Percentiles rank a stretch among this genome's conserved stretches.
These are phyloP conservation scores for Miniopterus natalensis DNA, from an alignment of 2,113 vertebrate genomes.

Conservation along the genomic window DNA sequence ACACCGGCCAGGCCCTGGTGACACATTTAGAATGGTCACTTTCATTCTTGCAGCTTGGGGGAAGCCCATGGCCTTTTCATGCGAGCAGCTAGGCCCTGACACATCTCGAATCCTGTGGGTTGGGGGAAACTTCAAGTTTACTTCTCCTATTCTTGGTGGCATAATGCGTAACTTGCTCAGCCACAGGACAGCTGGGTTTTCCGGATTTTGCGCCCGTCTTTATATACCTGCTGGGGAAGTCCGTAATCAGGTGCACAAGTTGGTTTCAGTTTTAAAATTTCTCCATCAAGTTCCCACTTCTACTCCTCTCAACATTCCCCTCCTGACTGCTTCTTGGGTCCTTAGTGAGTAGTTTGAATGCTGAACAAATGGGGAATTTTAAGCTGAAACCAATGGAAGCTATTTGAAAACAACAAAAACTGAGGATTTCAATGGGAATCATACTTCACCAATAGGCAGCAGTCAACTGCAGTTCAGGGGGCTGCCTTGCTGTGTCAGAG, in stretches of 20 bases:
- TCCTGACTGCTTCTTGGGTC: background rate
- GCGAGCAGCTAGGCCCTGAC: background rate
- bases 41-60: background rate
- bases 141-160: background rate
- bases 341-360: conserved; percentile 6
- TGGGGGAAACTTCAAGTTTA: background rate
- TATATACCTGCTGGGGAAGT: background rate
- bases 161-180: background rate
- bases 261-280: background rate
- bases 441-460: background rate
- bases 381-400: conserved; percentile 2
- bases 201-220: background rate
- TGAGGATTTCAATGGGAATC: background rate
- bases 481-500: background rate
- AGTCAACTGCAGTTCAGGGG: background rate
- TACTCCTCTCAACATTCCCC: background rate
- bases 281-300: background rate
- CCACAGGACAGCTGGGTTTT: background rate
- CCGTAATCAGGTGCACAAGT: background rate
- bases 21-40: background rate
- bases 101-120: background rate
- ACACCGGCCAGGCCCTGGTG: background rate
- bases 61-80: background rate
- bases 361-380: conserved; percentile 39
- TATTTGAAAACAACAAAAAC: background rate